phyloP scores from a whole-genome alignment of 2,113 vertebrate species.

The Dipodomys stephensi region DNA sequence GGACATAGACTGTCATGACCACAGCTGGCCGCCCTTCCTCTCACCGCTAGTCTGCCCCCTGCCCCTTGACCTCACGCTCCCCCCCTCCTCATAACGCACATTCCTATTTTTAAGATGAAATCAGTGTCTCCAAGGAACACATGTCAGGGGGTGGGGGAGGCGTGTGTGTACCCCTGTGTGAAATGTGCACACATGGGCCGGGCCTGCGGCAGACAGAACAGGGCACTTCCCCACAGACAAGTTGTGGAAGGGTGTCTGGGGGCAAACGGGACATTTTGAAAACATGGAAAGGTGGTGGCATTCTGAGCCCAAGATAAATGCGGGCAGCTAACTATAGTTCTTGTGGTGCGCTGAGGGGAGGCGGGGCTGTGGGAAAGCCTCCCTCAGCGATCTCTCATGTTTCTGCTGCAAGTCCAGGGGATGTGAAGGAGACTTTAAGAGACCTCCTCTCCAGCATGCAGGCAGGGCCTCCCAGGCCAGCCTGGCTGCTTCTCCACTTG shows the following conservation, averaged over 20 bases:
- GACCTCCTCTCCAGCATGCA: not conserved
- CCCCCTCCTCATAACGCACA: too few species aligned
- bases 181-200: too few species aligned
- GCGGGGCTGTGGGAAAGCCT: not conserved
- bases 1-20: too few species aligned
- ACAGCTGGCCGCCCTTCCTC: too few species aligned
- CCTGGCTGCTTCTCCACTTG: not conserved
- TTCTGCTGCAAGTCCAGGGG: not conserved
- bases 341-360: not conserved
- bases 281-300: constrained; percentile 32
- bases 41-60: too few species aligned
- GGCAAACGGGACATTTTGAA: constrained; percentile 16
- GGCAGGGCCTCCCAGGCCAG: not conserved
- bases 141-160: too few species aligned
- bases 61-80: too few species aligned
- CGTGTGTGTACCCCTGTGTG: too few species aligned
- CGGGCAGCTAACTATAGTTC: not conserved
- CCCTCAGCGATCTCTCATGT: not conserved
- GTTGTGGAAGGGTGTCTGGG: not conserved
- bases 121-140: too few species aligned
- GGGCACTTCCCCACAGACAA: too few species aligned
- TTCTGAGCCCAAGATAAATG: constrained; percentile 12
- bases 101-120: too few species aligned
- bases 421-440: not conserved
- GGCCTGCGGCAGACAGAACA: too few species aligned